Evolutionary conservation across 2,888 invertebrate genomes (phyloP), one percentile per base, ranked within the genome.

Genomic region (Pogonocherus hispidulus): DNA sequence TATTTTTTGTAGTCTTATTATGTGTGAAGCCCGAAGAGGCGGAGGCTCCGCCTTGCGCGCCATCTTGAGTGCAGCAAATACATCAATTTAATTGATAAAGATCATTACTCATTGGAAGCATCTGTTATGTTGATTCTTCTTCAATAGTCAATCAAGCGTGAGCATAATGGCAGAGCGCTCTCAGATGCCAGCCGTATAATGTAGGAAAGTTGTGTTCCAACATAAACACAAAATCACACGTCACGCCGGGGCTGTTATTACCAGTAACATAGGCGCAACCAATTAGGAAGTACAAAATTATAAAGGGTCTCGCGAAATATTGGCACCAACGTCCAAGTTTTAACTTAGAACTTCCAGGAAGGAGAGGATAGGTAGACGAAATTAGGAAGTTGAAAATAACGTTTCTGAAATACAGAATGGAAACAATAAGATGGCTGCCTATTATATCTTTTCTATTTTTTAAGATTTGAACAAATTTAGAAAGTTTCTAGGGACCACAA

Each of bases 41-140:
- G 62, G 62, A 71, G 60, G 71, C 79, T 72, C 76, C 80, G 77
- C 81, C 79, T 73, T 63, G 47, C 52, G 63, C 81, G 82, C 81
- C 81, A 82, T 82, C 80, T 83, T 83, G 80, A 78, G 77, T 74
- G 71, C 78, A 77, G 66, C 62, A 73, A 70, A 78, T 76, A 72
- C 81, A 81, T 81, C 80, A 82, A 80, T 81, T 79, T 81, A 82
- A 82, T 81, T 82, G 83, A 83, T 83, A 83, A 82, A 80, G 80
- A 82, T 82, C 83, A 82, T 83, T 81, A 82, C 78, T 83, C 83
- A 83, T 83, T 82, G 80, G 78, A 78, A 80, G 80, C 82, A 81
- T 82, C 82, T 82, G 82, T 78, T 78, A 75, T 77, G 71, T 72
- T 77, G 78, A 78, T 80, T 79, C 80, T 77, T 75, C 76, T 76